These are phyloP conservation scores for Dicrurus megarhynchus DNA, from an alignment of 2,113 vertebrate species.

Conservation along the genomic window DNA sequence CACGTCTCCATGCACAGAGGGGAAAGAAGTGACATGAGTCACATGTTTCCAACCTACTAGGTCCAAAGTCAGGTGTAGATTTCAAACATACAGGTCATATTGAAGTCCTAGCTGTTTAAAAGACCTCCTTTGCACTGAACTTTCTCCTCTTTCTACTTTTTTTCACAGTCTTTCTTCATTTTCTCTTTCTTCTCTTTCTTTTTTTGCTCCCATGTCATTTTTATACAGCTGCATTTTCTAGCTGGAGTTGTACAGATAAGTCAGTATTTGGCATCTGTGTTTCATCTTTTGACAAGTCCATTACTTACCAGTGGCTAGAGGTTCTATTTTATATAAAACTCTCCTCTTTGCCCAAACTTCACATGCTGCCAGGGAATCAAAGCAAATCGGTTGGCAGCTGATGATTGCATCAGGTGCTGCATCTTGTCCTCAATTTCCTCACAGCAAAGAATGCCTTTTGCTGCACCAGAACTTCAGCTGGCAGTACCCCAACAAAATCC, in stretches of 20 bases:
- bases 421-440: neutral
- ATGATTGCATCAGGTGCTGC: neutral
- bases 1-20: neutral
- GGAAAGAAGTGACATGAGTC: fast-evolving
- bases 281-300: neutral
- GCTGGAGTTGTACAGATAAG: neutral
- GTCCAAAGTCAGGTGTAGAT: neutral
- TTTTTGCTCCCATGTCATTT: neutral
- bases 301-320: neutral
- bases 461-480: neutral
- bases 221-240: neutral
- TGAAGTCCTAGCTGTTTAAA: neutral
- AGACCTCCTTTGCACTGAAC: neutral
- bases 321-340: neutral
- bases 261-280: neutral
- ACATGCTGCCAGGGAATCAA: neutral
- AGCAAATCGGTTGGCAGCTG: neutral
- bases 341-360: neutral
- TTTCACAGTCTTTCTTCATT: neutral
- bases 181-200: neutral
- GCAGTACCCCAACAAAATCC: neutral
- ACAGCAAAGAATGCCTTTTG: neutral
- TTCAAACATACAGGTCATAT: neutral
- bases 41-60: neutral
- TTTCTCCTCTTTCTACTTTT: neutral